Evolutionary conservation across 2,113 vertebrate species (phyloP).

Genomic region (Hyla sarda): DNA sequence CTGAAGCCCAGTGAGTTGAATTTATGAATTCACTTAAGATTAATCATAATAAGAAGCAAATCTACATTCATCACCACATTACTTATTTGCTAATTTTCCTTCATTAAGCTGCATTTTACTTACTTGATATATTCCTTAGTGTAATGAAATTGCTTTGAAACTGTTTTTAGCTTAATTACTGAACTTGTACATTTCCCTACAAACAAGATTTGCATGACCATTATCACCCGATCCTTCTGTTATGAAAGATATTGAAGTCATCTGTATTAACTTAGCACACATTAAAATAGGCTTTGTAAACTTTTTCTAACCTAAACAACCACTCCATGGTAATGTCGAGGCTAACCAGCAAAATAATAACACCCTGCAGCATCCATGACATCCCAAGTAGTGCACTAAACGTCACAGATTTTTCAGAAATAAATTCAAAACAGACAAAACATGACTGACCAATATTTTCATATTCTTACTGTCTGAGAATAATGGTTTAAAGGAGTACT

Average conservation of each 20-base stretch:
- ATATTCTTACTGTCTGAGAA: too few relatives aligned
- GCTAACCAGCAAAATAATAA: too few relatives aligned
- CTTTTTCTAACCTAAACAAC: too few relatives aligned
- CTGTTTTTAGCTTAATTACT: slow-evolving; percentile 8
- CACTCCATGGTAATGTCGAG: too few relatives aligned
- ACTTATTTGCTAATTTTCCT: slow-evolving; percentile 11
- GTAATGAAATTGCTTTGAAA: slow-evolving; percentile 18
- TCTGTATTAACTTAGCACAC: slow-evolving; percentile 19
- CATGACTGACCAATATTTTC: too few relatives aligned
- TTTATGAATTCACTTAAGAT: slow-evolving; percentile 1
- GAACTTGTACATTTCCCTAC: slow-evolving; percentile 16
- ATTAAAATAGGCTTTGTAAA: too few relatives aligned
- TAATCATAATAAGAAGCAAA: background rate
- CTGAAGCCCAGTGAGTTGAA: background rate
- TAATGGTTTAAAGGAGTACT: too few relatives aligned
- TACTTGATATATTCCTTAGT: slow-evolving; percentile 23
- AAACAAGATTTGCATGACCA: slow-evolving; percentile 19
- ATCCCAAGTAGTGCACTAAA: too few relatives aligned
- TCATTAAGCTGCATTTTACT: slow-evolving; percentile 21
- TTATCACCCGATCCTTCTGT: slow-evolving; percentile 9
- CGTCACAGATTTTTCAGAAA: too few relatives aligned
- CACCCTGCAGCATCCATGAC: too few relatives aligned
- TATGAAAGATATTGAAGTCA: background rate
- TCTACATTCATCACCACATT: background rate
- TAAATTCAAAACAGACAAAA: too few relatives aligned